Evolutionary conservation across 2,797 vertebrate genomes (phyloP), one percentile per base, ranked within the genome.

Genomic region (Sternotherus odoratus): DNA sequence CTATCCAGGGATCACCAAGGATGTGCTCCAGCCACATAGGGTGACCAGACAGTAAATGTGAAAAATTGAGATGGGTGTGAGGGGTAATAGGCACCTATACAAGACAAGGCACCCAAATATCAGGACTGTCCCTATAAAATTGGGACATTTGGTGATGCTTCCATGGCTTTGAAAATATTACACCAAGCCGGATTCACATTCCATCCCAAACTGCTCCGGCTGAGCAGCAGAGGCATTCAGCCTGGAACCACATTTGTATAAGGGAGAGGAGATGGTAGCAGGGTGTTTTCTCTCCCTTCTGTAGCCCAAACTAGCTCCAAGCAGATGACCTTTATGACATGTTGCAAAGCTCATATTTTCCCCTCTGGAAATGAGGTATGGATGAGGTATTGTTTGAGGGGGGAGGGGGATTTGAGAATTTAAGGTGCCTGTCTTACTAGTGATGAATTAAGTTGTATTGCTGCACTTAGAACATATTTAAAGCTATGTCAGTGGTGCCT

Each of bases 261-360:
- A 36, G 36, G 13, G 66, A 77, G 66, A 88, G 2, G 24, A 9
- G 36, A 4, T 5, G 39, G 15, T 1, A 4, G 2, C 16, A 3
- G 0, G 1, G 0, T 33, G 26, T n/a, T 74, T 2, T 3, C 33
- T 17, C 3, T 23, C 13, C 2, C 48, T 54, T 66, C 5, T 6
- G 36, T 33, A 87, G 15, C 21, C 57, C 87, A 26, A 48, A 16
- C 50, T 7, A 88, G 36, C 50, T 30, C 30, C 57, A 89, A n/a
- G 12, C 9, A 86, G 16, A 81, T 79, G 50, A 74, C 23, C 88
- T 83, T 51, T 36, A 8, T 30, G 79, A 50, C 2, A 39, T 4
- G 4, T 77, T 89, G 74, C 16, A 92, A 77, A 74, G 28, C 30
- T 50, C 13, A 36, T 33, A 0, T 56, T 72, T 9, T 91, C 16